Evolutionary conservation across 2,113 vertebrate genomes (phyloP).

Genomic region (Pituophis catenifer): DNA sequence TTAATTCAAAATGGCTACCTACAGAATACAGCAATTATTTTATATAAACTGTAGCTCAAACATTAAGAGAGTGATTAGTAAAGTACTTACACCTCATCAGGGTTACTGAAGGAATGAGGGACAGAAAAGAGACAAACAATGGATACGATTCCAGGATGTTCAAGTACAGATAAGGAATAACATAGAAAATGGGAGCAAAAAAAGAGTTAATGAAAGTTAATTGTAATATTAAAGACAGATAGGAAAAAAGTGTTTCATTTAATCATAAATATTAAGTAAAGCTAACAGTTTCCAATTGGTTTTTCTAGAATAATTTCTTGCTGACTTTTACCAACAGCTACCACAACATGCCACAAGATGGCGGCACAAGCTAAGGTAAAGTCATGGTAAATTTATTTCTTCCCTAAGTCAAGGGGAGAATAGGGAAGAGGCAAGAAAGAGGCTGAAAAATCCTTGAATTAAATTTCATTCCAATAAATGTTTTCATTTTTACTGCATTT

Average conservation of each 20-base stretch:
- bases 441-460: background rate
- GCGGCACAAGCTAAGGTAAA: conserved; percentile 57
- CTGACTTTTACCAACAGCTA: conserved; percentile 22
- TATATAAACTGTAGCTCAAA: background rate
- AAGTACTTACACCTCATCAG: conserved; percentile 51
- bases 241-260: conserved; percentile 21
- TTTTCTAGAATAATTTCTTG: background rate
- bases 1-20: background rate
- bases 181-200: conserved; percentile 41
- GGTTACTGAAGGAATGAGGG: conserved; percentile 49
- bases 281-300: background rate
- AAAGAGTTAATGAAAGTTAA: conserved; percentile 46
- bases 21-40: conserved; percentile 23
- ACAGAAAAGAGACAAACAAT: conserved; percentile 32
- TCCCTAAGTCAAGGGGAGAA: background rate
- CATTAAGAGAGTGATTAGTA: conserved; percentile 34
- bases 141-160: conserved; percentile 46
- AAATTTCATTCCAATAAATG: background rate
- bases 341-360: conserved; percentile 48
- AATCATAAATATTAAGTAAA: background rate
- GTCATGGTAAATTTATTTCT: fast-evolving
- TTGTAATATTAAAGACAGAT: conserved; percentile 16
- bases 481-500: background rate
- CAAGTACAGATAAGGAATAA: conserved; percentile 15
- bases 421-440: background rate